Conservation (phyloP, 1,140 invertebrate genomes). For the Antheraea pernyi region DNA sequence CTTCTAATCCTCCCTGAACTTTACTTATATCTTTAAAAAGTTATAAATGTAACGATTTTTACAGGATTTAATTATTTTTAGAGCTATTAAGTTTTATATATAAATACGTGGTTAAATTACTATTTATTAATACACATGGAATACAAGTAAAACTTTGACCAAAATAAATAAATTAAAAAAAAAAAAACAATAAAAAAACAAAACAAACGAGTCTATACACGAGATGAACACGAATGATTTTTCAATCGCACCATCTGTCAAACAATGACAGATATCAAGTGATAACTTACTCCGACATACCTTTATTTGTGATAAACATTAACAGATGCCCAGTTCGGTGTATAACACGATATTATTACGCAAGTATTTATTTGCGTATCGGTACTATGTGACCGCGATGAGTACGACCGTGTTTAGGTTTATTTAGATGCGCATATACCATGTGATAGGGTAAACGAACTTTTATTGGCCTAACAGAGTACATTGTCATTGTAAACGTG, state of each 20-base stretch:
- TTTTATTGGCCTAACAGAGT: slow-evolving; percentile 5
- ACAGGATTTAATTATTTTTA: too few species aligned
- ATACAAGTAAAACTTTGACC: too few species aligned
- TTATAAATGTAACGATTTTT: too few species aligned
- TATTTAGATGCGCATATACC: slow-evolving; percentile 22
- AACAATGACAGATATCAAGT: slow-evolving; percentile 51
- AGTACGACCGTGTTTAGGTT: slow-evolving; percentile 19
- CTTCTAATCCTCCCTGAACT: not conserved
- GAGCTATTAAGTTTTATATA: too few species aligned
- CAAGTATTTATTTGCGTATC: slow-evolving; percentile 38
- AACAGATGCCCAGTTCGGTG: slow-evolving; percentile 44
- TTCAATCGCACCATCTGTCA: slow-evolving; percentile 53
- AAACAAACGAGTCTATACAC: slow-evolving; percentile 36
- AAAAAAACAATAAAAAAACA: slow-evolving; percentile 45
- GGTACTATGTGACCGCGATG: slow-evolving; percentile 25
- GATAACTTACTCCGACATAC: slow-evolving; percentile 46
- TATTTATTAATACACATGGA: too few species aligned
- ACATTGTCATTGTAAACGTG: slow-evolving; percentile 8
- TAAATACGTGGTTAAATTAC: not conserved
- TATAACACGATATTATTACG: slow-evolving; percentile 37
- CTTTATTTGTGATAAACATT: slow-evolving; percentile 68
- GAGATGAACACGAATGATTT: slow-evolving; percentile 49
- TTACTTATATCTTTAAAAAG: too few species aligned
- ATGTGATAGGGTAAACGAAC: slow-evolving; percentile 25
- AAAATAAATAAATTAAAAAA: slow-evolving; percentile 6